A percentile compares a stretch with the other conserved stretches of the same genome.
These are phyloP conservation scores for Linepithema humile DNA, from an alignment of 1,140 invertebrate species.

Conservation along the genomic window DNA sequence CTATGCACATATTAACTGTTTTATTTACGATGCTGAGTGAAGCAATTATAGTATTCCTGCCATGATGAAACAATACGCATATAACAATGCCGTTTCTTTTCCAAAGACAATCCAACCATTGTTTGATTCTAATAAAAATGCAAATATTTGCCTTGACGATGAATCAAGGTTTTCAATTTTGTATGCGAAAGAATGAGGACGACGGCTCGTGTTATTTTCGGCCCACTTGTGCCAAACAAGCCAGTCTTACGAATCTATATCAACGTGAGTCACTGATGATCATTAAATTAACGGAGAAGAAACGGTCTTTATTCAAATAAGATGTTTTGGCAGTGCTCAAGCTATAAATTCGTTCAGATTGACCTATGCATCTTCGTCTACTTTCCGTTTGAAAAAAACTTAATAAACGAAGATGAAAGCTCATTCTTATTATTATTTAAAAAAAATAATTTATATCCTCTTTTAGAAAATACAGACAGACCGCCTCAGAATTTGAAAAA, in stretches of 20 bases:
- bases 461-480: background rate
- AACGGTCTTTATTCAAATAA: background rate
- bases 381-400: background rate
- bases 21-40: background rate
- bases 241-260: constrained; percentile 31
- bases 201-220: constrained; percentile 6
- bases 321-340: background rate
- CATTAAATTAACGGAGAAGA: constrained; percentile 40
- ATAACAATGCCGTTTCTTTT: background rate
- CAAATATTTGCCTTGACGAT: constrained; percentile 45
- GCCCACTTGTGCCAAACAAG: constrained; percentile 12
- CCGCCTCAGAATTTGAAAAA: background rate
- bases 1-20: background rate
- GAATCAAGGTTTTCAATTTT: constrained; percentile 6
- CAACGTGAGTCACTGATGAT: constrained; percentile 53
- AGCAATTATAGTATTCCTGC: background rate
- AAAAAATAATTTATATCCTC: background rate
- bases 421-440: background rate
- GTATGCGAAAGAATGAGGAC: background rate
- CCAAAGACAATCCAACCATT: background rate
- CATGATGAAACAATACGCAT: background rate
- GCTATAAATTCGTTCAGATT: background rate
- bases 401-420: background rate
- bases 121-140: constrained; percentile 50
- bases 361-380: background rate